Evolutionary conservation across 2,113 vertebrate genomes (phyloP).

Genomic region (Furnarius figulus): DNA sequence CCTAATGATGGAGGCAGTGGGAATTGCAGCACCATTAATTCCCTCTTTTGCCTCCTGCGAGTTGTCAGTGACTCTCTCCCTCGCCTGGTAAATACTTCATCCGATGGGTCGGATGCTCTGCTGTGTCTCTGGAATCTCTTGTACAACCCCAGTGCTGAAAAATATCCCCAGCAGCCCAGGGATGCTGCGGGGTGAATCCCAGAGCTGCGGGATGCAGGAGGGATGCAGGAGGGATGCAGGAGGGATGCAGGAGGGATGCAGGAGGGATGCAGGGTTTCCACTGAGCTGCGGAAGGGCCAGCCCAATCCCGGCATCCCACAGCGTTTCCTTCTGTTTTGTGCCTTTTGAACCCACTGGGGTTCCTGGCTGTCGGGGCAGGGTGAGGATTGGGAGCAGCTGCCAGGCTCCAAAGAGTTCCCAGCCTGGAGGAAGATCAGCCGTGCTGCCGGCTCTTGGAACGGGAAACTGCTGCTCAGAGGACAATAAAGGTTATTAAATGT

Average conservation of each 20-base stretch:
- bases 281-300: background rate
- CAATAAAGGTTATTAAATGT: background rate
- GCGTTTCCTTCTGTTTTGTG: background rate
- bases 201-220: background rate
- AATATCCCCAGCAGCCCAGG: background rate
- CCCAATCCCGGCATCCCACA: fast-evolving
- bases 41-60: background rate
- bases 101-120: background rate
- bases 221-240: background rate
- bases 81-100: background rate
- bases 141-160: background rate
- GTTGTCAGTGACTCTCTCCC: background rate
- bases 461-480: background rate
- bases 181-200: background rate
- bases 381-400: background rate
- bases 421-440: background rate
- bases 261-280: background rate
- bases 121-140: background rate
- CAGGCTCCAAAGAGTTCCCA: background rate
- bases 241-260: background rate
- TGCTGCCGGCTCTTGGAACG: background rate
- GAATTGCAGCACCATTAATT: constrained; percentile 32
- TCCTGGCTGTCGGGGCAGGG: background rate
- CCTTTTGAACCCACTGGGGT: background rate
- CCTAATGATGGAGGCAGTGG: background rate